Conservation (phyloP, 2,113 vertebrate genomes). For the Corvus moneduloides region DNA sequence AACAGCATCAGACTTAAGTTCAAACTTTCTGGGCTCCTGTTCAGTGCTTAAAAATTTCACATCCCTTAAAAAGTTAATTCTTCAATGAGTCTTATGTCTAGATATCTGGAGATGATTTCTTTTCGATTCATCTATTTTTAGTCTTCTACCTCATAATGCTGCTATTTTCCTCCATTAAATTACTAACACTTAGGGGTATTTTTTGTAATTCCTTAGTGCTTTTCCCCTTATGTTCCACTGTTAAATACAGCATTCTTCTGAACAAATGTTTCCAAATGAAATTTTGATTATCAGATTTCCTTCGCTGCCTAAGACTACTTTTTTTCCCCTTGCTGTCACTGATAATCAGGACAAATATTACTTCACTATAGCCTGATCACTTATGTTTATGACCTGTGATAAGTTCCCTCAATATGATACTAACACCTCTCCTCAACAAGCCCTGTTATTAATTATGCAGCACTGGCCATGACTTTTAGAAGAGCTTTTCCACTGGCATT, state of each 20-base stretch:
- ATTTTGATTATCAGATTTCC: not conserved
- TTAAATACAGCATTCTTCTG: not conserved
- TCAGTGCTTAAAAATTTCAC: not conserved
- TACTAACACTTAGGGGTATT: not conserved
- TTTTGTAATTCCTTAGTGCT: not conserved
- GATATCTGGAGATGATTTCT: not conserved
- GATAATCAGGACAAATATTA: not conserved
- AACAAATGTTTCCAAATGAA: not conserved
- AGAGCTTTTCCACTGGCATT: not conserved
- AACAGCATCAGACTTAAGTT: not conserved
- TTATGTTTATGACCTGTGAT: not conserved
- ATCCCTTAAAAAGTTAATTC: not conserved
- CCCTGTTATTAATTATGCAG: not conserved
- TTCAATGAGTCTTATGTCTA: not conserved
- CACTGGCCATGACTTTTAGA: not conserved
- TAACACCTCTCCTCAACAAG: not conserved
- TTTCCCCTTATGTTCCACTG: not conserved
- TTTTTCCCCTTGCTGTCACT: not conserved
- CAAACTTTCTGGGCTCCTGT: not conserved
- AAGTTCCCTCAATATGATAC: not conserved
- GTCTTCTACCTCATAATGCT: not conserved
- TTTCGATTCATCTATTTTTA: not conserved
- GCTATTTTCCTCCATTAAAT: not conserved
- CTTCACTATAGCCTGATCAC: not conserved
- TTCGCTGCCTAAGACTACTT: not conserved